A percentile compares a stretch with the other conserved stretches of the same genome.
Conservation (phyloP, 2,888 invertebrate genomes). For the Schizotus pectinicornis region DNA sequence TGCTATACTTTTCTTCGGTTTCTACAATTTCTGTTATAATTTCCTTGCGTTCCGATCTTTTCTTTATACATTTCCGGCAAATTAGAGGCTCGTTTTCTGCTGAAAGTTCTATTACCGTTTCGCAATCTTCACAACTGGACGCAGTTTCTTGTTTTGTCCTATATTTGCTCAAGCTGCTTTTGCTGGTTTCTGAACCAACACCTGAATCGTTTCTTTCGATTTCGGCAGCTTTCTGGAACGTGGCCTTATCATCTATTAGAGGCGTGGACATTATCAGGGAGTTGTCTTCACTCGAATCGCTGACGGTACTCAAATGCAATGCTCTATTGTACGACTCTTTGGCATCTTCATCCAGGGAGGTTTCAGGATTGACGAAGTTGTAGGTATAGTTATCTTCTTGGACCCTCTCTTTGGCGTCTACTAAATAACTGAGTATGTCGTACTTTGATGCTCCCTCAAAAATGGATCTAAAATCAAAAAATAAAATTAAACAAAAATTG, state of each 20-base stretch:
- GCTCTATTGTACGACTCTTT: constrained; percentile 71
- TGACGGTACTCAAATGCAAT: constrained; percentile 80
- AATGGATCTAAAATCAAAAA: constrained; percentile 61
- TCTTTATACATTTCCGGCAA: constrained; percentile 88
- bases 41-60: constrained; percentile 89
- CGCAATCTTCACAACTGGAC: constrained; percentile 81
- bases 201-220: constrained; percentile 93
- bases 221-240: constrained; percentile 71
- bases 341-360: constrained; percentile 60
- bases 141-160: constrained; percentile 66
- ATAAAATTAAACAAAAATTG: not conserved
- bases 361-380: constrained; percentile 63
- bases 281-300: constrained; percentile 85
- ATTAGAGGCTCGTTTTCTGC: constrained; percentile 79
- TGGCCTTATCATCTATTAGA: constrained; percentile 62
- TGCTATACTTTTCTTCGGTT: constrained; percentile 94
- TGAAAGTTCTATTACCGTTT: constrained; percentile 78
- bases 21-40: constrained; percentile 95
- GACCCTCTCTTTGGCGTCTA: constrained; percentile 81
- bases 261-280: constrained; percentile 70
- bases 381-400: constrained; percentile 75
- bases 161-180: constrained; percentile 79
- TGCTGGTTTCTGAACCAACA: constrained; percentile 90
- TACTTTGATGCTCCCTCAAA: constrained; percentile 87
- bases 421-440: constrained; percentile 87